A percentile compares a stretch with the other conserved stretches of the same genome.
phyloP scores from a whole-genome alignment of 2,888 invertebrate genomes.

The Hirtodrosophila alboralis region DNA sequence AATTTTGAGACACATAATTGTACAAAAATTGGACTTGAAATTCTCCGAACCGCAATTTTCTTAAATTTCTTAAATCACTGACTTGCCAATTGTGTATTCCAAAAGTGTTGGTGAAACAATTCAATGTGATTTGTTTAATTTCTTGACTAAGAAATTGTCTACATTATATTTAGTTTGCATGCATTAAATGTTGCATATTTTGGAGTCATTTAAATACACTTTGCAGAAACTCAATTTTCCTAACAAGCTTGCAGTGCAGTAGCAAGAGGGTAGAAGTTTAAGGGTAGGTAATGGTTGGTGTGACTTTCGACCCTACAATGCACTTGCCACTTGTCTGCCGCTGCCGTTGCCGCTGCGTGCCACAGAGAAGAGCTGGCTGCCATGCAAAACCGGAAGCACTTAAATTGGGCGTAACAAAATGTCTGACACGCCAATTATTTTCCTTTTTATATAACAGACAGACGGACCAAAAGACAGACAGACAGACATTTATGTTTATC shows the following conservation, averaged over 20 bases:
- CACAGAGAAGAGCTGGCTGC: constrained; percentile 24
- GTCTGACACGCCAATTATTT: constrained; percentile 79
- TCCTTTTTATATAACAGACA: constrained; percentile 67
- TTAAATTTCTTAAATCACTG: too few species aligned
- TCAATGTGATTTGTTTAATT: too few species aligned
- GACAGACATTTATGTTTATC: constrained; percentile 9
- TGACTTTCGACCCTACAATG: constrained; percentile 48
- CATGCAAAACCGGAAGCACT: constrained; percentile 68
- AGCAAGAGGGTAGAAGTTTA: too few species aligned
- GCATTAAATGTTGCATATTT: constrained; percentile 27
- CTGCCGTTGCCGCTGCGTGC: constrained; percentile 20
- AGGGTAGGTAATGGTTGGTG: constrained; percentile 15
- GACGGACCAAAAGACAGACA: constrained; percentile 22
- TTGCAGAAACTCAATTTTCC: constrained; percentile 27
- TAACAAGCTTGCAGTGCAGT: constrained; percentile 1
- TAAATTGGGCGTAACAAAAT: constrained; percentile 78
- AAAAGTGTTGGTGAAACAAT: too few species aligned
- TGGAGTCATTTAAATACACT: constrained; percentile 32
- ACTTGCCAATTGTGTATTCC: too few species aligned
- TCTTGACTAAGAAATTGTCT: too few species aligned
- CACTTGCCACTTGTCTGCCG: constrained; percentile 45
- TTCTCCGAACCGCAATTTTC: too few species aligned
- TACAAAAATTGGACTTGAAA: too few species aligned
- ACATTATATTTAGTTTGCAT: not conserved
- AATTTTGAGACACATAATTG: too few species aligned